Conservation (phyloP, 2,888 invertebrate species). For the Augiades crinisus region DNA sequence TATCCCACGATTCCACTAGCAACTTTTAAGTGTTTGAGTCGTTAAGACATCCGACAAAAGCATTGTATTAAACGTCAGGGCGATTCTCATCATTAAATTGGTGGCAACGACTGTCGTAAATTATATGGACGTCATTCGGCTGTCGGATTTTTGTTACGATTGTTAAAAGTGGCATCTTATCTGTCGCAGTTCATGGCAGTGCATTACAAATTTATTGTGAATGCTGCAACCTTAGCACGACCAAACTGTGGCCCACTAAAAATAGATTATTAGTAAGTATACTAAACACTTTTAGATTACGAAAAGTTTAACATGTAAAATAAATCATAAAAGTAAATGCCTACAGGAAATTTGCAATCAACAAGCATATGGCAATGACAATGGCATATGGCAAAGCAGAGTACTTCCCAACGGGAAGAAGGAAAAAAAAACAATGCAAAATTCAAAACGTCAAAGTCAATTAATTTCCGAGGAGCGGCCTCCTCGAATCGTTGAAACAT, state of each 20-base stretch:
- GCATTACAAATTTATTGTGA: background rate
- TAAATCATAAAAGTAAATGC: no score
- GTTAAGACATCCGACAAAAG: conserved; percentile 23
- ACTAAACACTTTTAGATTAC: background rate
- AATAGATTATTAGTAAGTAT: background rate
- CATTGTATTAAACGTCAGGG: conserved; percentile 31
- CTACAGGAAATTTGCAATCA: conserved; percentile 26
- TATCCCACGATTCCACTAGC: background rate
- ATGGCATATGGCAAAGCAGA: background rate
- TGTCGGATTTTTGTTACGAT: conserved; percentile 29
- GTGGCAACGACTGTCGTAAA: conserved; percentile 36
- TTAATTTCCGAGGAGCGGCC: conserved; percentile 37
- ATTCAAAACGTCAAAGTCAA: conserved; percentile 39
- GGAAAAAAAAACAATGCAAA: conserved; percentile 32
- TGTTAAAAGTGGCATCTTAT: conserved; percentile 26
- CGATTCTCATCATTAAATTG: conserved; percentile 33
- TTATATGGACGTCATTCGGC: conserved; percentile 39
- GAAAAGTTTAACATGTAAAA: background rate
- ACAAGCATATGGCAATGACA: conserved; percentile 24
- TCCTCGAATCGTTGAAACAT: conserved; percentile 27
- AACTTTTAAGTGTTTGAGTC: background rate
- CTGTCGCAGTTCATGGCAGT: conserved; percentile 31
- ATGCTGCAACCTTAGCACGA: conserved; percentile 22
- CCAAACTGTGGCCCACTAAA: background rate
- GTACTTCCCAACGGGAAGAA: conserved; percentile 6